Evolutionary conservation across 2,888 invertebrate genomes (phyloP).

Genomic region (Drosophila macrospina): DNA sequence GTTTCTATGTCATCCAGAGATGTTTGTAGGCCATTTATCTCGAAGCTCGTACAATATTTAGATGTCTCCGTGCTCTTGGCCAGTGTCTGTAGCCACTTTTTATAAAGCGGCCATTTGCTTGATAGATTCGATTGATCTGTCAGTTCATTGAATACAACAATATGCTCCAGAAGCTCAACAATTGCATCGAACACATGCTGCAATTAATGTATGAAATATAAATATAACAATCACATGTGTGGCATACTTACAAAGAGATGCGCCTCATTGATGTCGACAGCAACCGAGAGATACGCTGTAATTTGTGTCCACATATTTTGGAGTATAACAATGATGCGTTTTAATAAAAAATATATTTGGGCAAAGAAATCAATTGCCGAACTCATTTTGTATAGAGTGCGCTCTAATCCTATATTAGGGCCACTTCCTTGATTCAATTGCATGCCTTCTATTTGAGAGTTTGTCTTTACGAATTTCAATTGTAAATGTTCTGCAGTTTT

Average conservation of each 20-base stretch:
- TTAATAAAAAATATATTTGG: constrained; percentile 89
- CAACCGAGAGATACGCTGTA: constrained; percentile 88
- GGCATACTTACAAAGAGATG: constrained; percentile 59
- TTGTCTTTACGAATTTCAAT: constrained; percentile 83
- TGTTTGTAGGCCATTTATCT: constrained; percentile 89
- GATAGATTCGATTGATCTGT: constrained; percentile 76
- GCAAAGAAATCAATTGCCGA: constrained; percentile 88
- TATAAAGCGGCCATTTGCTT: constrained; percentile 92
- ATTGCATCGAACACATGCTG: constrained; percentile 86
- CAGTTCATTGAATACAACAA: constrained; percentile 87
- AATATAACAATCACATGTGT: not conserved
- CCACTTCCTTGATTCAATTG: constrained; percentile 3
- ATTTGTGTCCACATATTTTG: constrained; percentile 91
- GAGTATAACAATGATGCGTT: constrained; percentile 90
- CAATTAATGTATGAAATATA: constrained; percentile 18
- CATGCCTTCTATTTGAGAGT: constrained; percentile 49
- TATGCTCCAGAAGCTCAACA: constrained; percentile 88
- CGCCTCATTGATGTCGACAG: constrained; percentile 54
- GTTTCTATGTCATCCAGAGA: constrained; percentile 87
- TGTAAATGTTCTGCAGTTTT: constrained; percentile 89
- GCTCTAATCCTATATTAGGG: constrained; percentile 38
- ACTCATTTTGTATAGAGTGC: constrained; percentile 85
- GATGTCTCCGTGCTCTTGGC: constrained; percentile 88
- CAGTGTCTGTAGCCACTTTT: constrained; percentile 90
- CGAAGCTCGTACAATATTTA: constrained; percentile 86